Base-by-base conservation (phyloP, 2,888 invertebrate genomes). In the Leptarthrus brevirostris region DNA sequence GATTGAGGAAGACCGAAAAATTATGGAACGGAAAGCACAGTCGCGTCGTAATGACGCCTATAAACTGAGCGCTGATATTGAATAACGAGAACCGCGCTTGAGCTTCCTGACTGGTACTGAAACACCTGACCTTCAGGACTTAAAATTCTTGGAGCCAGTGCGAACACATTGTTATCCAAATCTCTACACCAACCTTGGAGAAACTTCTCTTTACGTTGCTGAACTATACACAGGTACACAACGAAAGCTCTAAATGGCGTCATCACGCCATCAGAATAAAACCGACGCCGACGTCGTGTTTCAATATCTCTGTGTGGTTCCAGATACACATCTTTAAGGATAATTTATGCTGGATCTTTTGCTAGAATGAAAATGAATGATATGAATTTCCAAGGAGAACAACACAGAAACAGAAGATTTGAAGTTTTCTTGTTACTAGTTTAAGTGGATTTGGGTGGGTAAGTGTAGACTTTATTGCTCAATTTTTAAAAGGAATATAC, bases 201-300 rank as follows among this genome's bases (percentile, higher is more conserved):
- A 5, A 36, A 22, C 34, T 36, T 40, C 61, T 61, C 22, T 16
- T 16, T 20, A 61, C 58, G 12, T 14, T n/a, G n/a, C n/a, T n/a
- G n/a, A n/a, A n/a, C n/a, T n/a, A 34, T 24, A 58, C 34, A 58
- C 34, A 61, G 61, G 40, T 61, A 61, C 20, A 6, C 8, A 36
- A 18, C n/a, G 6, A 61, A 40, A 61, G 61, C 61, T 61, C n/a
- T 61, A 20, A 36, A 61, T 61, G 61, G 61, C 61, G 61, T 61
- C 61, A 61, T 61, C 36, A n/a, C 61, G 26, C 30, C 30, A 8
- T 54, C 20, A 36, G 58, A 40, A 61, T 10, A 30, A 54, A 36
- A 61, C 10, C n/a, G 61, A 61, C 61, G 61, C 34, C 61, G 61
- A 34, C 61, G 61, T 61, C 61, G n/a, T 20, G 16, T 22, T 20